Percentiles rank a stretch among this genome's conserved stretches.
phyloP scores from a whole-genome alignment of 2,113 vertebrate species.

The Gila orcuttii region DNA sequence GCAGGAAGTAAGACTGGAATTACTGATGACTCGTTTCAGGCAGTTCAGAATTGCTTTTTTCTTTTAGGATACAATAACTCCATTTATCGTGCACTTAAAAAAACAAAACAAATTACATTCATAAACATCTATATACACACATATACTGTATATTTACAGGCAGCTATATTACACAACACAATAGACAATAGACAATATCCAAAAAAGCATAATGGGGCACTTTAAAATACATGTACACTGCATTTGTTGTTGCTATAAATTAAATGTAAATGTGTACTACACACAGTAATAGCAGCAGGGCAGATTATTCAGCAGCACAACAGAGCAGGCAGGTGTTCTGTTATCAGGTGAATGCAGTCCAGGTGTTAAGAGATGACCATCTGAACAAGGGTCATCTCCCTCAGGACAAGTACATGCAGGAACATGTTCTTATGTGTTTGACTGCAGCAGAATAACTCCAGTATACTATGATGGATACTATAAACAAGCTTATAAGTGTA shows the following conservation, averaged over 20 bases:
- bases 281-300: neutral
- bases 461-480: neutral
- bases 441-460: slow-evolving; percentile 10
- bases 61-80: too few relatives aligned
- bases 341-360: slow-evolving; percentile 23
- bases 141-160: too few relatives aligned
- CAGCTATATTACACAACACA: too few relatives aligned
- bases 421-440: neutral
- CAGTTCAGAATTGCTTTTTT: too few relatives aligned
- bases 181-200: too few relatives aligned
- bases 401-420: neutral
- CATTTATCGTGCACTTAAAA: too few relatives aligned
- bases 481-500: neutral
- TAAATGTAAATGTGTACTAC: neutral
- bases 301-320: neutral
- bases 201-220: neutral
- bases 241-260: neutral
- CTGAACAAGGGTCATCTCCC: neutral
- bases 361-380: neutral
- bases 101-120: too few relatives aligned
- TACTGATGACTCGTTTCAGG: too few relatives aligned
- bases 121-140: too few relatives aligned
- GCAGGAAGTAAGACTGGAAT: too few relatives aligned
- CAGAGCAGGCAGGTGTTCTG: neutral
- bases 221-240: neutral